phyloP scores from a whole-genome alignment of 2,888 invertebrate species.

The Piscicola geometra region DNA sequence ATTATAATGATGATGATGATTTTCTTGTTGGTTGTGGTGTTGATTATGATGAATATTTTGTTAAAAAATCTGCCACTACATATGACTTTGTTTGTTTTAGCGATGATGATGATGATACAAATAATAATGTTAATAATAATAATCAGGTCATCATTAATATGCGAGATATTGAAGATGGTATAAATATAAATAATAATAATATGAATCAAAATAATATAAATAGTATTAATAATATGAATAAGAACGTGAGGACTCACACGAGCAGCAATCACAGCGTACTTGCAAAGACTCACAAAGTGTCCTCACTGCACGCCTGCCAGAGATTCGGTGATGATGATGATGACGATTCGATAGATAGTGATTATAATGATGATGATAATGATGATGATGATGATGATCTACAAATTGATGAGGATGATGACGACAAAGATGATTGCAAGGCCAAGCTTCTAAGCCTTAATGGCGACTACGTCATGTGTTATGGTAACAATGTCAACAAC shows the following conservation, averaged over 20 bases:
- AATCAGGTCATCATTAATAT: not conserved
- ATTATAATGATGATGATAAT: not conserved
- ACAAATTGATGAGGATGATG: not conserved
- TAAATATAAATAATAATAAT: not conserved
- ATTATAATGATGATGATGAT: too few relatives aligned
- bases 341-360: constrained; percentile 7
- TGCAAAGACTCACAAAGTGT: not conserved
- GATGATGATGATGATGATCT: not conserved
- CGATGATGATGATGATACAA: not conserved
- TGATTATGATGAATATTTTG: not conserved
- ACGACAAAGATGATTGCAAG: constrained; percentile 3
- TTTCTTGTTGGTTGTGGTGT: not conserved
- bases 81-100: constrained; percentile 5
- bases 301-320: not conserved
- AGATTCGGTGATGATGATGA: constrained; percentile 3
- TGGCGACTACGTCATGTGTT: not conserved
- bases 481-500: too few relatives aligned
- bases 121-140: not conserved
- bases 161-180: too few relatives aligned
- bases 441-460: not conserved
- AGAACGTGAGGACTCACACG: not conserved
- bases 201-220: not conserved
- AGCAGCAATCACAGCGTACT: too few relatives aligned
- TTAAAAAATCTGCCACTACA: not conserved
- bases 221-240: not conserved